A percentile compares a stretch with the other conserved stretches of the same genome.
Evolutionary conservation across 2,113 vertebrate species (phyloP).

Genomic region (Prionailurus bengalensis): DNA sequence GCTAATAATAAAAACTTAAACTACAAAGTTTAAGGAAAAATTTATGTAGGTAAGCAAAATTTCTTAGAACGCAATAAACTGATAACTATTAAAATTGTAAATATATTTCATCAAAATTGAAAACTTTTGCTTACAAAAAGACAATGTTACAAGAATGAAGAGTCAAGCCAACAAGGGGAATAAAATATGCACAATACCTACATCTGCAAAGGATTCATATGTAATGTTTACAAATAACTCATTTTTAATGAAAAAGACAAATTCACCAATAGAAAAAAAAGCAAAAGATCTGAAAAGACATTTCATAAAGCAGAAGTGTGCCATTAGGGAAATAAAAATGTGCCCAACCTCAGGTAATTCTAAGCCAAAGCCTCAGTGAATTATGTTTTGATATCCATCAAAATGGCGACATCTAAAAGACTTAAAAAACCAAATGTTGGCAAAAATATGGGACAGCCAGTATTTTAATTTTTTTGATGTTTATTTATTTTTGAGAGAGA

Average conservation of each 20-base stretch:
- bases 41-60: neutral
- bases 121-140: neutral
- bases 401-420: neutral
- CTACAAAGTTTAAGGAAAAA: neutral
- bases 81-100: neutral
- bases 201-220: neutral
- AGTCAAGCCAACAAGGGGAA: neutral
- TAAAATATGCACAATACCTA: neutral
- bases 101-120: neutral
- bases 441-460: neutral
- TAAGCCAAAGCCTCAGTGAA: neutral
- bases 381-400: neutral
- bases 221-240: neutral
- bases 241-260: neutral
- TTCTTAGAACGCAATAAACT: neutral
- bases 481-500: no score
- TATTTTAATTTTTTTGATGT: no score
- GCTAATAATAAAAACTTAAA: neutral
- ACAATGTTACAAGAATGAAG: neutral
- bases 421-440: neutral
- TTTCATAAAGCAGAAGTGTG: neutral
- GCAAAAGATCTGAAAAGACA: neutral
- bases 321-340: neutral
- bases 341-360: neutral
- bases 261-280: neutral